Base-by-base conservation (phyloP, 2,113 vertebrate species). In the Octodon degus region DNA sequence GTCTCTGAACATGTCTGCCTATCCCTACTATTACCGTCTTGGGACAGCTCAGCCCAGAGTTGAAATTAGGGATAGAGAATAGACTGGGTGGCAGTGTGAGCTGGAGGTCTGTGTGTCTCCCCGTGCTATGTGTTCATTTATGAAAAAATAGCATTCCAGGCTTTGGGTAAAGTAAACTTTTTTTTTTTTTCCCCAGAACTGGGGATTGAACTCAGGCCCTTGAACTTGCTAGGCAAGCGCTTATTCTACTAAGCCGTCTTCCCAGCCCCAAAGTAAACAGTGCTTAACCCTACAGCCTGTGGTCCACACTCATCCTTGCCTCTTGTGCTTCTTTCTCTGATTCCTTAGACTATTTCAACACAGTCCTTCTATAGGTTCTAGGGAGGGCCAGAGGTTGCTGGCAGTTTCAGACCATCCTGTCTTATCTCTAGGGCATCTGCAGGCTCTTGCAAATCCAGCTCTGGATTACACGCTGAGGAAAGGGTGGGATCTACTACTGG, bases 281-380 rank as follows among this genome's bases (percentile, higher is more conserved):
- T 14, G 11, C 34, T 11, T 14, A n/a, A 7, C 16, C 14, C 67
- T 0, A 0, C 1, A 13, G 22, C n/a, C 40, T 7, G 8, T 25
- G n/a, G 7, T 47, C 34, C 1, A 0, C 9, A n/a, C 34, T 85
- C 58, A 3, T 67, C 50, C 22, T 32, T 94, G 77, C 47, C 58
- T 84, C 37, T 67, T 85, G 58, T n/a, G 81, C 30, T n/a, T 32
- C 32, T 2, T 93, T 72, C 5, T 55, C 17, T 85, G 84, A 27
- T 72, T 37, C 50, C 58, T 86, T 16, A 14, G 17, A 16, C 10
- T 10, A 0, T 74, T 93, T 83, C 58, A 70, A 37, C 58, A 55
- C 50, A 80, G 14, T 19, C 24, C n/a, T 12, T 67, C 85, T 3
- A 1, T 53, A 32, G 50, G 65, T 27, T 94, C 50, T 62, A 58